Conservation (phyloP, 1,140 invertebrate genomes). For the Drosophila guanche region DNA sequence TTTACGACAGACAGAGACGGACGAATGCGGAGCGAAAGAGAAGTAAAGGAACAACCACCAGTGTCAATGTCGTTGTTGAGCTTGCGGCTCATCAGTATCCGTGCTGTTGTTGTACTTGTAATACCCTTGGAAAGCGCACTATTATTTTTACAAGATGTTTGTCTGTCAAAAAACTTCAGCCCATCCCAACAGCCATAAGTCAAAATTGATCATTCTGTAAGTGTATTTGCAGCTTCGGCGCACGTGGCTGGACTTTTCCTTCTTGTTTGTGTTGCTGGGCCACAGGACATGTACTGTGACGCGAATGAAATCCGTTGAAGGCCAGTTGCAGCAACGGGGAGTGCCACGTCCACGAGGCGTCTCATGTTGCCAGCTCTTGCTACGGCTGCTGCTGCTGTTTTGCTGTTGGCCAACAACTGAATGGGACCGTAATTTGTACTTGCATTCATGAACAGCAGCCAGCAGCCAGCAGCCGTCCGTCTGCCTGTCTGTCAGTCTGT, state of each 20-base stretch:
- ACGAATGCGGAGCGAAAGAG: constrained; percentile 7
- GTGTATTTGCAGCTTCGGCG: too few relatives aligned
- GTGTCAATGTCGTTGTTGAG: constrained; percentile 70
- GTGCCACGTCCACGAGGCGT: constrained; percentile 8
- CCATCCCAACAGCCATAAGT: too few relatives aligned
- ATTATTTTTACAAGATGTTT: too few relatives aligned
- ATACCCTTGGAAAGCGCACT: too few relatives aligned
- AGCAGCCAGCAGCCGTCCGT: background rate
- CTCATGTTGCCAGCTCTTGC: constrained; percentile 16
- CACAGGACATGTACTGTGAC: constrained; percentile 50
- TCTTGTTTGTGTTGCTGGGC: constrained; percentile 23
- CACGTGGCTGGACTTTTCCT: too few relatives aligned
- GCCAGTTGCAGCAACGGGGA: constrained; percentile 65
- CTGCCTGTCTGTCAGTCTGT: constrained; percentile 1
- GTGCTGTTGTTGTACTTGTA: constrained; percentile 18
- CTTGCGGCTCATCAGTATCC: constrained; percentile 57
- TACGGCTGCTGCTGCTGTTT: constrained; percentile 10
- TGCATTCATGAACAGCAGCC: constrained; percentile 70
- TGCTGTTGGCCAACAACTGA: constrained; percentile 49
- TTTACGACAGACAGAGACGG: constrained; percentile 47
- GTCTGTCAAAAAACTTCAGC: too few relatives aligned
- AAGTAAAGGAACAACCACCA: constrained; percentile 42
- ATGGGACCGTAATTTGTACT: constrained; percentile 79
- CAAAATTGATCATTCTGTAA: too few relatives aligned
- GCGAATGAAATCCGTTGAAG: constrained; percentile 65